Conservation (phyloP, 2,797 vertebrate species). For the Ctenochaetus hawaiiensis region DNA sequence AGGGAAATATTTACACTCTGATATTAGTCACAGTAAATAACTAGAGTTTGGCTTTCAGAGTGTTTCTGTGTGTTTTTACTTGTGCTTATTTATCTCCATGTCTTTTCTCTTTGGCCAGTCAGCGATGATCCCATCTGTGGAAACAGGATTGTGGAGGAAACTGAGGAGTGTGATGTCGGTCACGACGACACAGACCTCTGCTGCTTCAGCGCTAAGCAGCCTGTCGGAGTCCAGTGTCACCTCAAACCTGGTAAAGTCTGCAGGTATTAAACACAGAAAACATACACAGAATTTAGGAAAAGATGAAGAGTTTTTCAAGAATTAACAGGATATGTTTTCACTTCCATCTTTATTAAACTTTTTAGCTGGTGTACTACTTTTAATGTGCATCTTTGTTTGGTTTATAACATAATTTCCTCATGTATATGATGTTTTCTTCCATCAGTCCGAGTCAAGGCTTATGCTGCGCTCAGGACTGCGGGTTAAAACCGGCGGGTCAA, state of each 20-base stretch:
- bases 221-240: slow-evolving; percentile 77
- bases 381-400: fast-evolving
- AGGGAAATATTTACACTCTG: slow-evolving; percentile 8
- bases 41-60: background rate
- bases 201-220: slow-evolving; percentile 83
- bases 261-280: slow-evolving; percentile 79
- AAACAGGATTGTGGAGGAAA: slow-evolving; percentile 87
- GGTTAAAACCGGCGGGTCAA: slow-evolving; percentile 68
- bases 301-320: too few species aligned
- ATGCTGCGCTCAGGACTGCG: slow-evolving; percentile 83
- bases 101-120: slow-evolving; percentile 68
- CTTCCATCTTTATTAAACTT: background rate
- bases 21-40: slow-evolving; percentile 20
- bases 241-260: slow-evolving; percentile 84
- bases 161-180: slow-evolving; percentile 89
- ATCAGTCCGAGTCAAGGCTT: slow-evolving; percentile 88
- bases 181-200: slow-evolving; percentile 81
- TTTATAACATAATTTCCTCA: background rate
- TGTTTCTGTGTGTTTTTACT: background rate
- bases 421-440: slow-evolving; percentile 23
- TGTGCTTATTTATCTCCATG: slow-evolving; percentile 31
- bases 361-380: background rate
- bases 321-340: background rate
- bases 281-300: background rate
- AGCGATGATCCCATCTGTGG: slow-evolving; percentile 90